Conservation (phyloP, 2,797 vertebrate species). For the Platalea minor region DNA sequence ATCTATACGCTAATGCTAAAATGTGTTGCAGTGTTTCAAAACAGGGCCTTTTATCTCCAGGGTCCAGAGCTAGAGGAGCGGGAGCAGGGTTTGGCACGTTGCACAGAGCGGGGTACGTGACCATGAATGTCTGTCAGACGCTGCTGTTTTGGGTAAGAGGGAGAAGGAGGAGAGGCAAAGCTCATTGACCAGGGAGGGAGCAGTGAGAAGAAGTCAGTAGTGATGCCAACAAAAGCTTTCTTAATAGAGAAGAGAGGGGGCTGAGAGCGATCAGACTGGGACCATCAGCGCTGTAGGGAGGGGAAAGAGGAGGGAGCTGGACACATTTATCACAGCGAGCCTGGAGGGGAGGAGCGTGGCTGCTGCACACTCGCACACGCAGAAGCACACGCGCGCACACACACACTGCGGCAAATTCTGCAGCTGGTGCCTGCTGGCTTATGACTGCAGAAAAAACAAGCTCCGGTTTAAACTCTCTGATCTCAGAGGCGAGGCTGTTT, state of each 20-base stretch:
- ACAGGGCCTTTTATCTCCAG: not conserved
- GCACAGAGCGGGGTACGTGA: not conserved
- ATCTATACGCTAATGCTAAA: not conserved
- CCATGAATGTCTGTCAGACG: not conserved
- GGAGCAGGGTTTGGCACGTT: not conserved
- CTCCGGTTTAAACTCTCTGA: slow-evolving; percentile 46
- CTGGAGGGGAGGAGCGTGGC: slow-evolving; percentile 65
- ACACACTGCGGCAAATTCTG: slow-evolving; percentile 76
- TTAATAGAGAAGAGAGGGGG: slow-evolving; percentile 12
- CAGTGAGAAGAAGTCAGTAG: not conserved
- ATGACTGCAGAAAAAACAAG: slow-evolving; percentile 68
- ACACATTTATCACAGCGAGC: slow-evolving; percentile 36
- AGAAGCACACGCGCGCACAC: slow-evolving; percentile 35
- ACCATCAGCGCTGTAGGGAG: not conserved
- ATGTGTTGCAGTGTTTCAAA: not conserved
- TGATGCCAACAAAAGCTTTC: slow-evolving; percentile 14
- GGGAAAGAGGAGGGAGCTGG: slow-evolving; percentile 3
- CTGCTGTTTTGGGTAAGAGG: not conserved
- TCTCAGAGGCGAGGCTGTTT: slow-evolving; percentile 45
- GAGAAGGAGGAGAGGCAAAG: not conserved
- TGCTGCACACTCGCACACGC: slow-evolving; percentile 53
- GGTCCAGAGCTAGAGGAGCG: not conserved
- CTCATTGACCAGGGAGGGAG: not conserved
- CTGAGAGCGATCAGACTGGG: not conserved
- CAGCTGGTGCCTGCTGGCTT: slow-evolving; percentile 70